Evolutionary conservation across 1,140 invertebrate genomes (phyloP), one percentile per base, ranked within the genome.

Genomic region (Zaprionus camerounensis): DNA sequence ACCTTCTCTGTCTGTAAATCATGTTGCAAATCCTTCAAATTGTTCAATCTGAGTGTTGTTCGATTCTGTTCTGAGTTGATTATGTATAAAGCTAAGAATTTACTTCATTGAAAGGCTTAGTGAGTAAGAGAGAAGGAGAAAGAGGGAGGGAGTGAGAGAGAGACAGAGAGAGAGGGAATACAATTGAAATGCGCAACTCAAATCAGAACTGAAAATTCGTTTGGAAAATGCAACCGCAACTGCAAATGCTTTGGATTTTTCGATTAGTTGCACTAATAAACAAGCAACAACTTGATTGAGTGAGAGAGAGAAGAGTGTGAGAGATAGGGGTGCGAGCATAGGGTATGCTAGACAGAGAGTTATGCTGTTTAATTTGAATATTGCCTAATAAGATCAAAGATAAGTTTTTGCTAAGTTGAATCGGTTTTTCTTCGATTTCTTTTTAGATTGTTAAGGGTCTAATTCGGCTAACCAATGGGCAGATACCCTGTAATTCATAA

Each of bases 241-340:
- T 22, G 46, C 20, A 51, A 51, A 11, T 51, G 20, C 12, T 24
- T 51, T 24, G 20, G 46, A 20, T 51, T 51, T 49, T 51, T 11
- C 46, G 46, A 51, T 51, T 51, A 51, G 46, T 51, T 51, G 20
- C 1, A 51, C 46, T 22, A 51, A 51, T 51, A 51, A 51, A 51
- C 46, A 51, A 24, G 46, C 11, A 5, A 12, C 20, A 51, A 17
- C 44, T 1, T 49, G 11, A 51, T 20, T 7, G n/a, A 38, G 36
- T 38, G 55, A 9, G 56, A 49, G 20, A 24, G 3, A 49, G 38
- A 5, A 34, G 49, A 36, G 61, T 4, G 22, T 24, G 28, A 11
- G 44, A 4, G 6, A 41, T 17, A n/a, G 36, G 36, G 11, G 58
- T 24, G 36, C 12, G 20, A 22, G 57, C 4, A 6, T 15, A 1